These are phyloP conservation scores for Echeneis naucrates DNA, from an alignment of 2,797 vertebrate species.

Conservation along the genomic window DNA sequence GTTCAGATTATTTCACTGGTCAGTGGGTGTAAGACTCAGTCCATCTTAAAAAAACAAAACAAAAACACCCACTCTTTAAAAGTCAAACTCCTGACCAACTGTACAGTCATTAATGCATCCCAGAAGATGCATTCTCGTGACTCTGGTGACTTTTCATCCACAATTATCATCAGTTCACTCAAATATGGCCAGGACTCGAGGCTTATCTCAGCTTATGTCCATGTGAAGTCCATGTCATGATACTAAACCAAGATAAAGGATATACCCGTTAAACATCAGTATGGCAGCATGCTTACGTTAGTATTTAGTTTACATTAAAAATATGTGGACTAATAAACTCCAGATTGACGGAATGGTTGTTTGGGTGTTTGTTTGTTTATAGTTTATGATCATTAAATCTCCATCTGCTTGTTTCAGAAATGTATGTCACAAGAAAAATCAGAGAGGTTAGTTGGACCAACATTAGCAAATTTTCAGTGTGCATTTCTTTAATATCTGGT, in stretches of 20 bases:
- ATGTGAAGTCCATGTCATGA: neutral
- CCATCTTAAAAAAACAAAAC: no score
- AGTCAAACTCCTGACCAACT: no score
- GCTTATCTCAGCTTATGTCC: neutral
- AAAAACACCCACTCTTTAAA: no score
- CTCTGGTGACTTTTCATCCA: neutral
- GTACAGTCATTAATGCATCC: neutral
- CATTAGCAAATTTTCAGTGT: neutral
- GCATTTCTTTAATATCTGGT: neutral
- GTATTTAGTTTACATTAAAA: no score
- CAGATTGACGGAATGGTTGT: slow-evolving; percentile 19
- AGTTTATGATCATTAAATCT: slow-evolving; percentile 35
- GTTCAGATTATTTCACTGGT: slow-evolving; percentile 9
- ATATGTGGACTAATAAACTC: slow-evolving; percentile 20
- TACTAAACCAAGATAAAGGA: neutral
- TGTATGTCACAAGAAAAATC: slow-evolving; percentile 65
- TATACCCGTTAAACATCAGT: neutral
- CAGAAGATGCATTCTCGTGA: neutral
- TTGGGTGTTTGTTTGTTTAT: slow-evolving; percentile 16
- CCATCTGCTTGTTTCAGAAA: slow-evolving; percentile 76
- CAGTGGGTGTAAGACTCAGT: slow-evolving; percentile 3
- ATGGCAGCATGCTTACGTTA: neutral
- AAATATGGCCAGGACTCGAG: neutral
- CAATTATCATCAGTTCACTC: neutral
- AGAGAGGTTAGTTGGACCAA: slow-evolving; percentile 67